Evolutionary conservation across 23 tunicate genomes (phyloP), one percentile per base, ranked within the genome.

Genomic region (Diplosoma virens): DNA sequence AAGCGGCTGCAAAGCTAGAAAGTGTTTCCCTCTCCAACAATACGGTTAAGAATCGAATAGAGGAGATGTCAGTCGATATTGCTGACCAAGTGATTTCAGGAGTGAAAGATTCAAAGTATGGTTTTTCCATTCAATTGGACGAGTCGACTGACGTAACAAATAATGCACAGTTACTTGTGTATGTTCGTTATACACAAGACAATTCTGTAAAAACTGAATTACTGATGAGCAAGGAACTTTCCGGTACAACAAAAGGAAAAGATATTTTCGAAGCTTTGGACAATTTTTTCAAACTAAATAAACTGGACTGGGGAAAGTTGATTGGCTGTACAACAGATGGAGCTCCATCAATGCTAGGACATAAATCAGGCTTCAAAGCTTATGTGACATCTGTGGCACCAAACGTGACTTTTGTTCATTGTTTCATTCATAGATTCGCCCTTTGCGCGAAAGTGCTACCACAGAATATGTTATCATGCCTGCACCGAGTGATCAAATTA

Each of bases 231-330:
- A n/a, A n/a, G 33, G 79, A 74, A 3, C 35, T 74, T 14, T 28
- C 26, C 71, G 9, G 71, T 80, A 37, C 76, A 70, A 36, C 76
- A 70, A 70, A 37, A 70, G 76, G 76, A 70, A 36, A 70, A 30
- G 76, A 70, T 37, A 41, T 70, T 70, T 70, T 27, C 28, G 14
- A 65, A 6, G 37, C 17, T 56, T 24, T 27, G 5, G 18, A 76
- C n/a, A n/a, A n/a, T n/a, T n/a, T n/a, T n/a, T n/a, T n/a, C n/a
- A n/a, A n/a, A n/a, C n/a, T n/a, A n/a, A 80, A 71, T 80, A 47
- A 80, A 80, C 67, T 80, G 85, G 85, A 80, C 47, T 80, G 85
- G 85, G 77, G 77, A 41, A 79, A 35, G 35, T 34, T 77, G 17
- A 29, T 74, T 34, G 79, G 79, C 14, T 58, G 65, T 22, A 58